These are phyloP conservation scores for Tachycineta bicolor DNA, from an alignment of 2,113 vertebrate species.

Conservation along the genomic window DNA sequence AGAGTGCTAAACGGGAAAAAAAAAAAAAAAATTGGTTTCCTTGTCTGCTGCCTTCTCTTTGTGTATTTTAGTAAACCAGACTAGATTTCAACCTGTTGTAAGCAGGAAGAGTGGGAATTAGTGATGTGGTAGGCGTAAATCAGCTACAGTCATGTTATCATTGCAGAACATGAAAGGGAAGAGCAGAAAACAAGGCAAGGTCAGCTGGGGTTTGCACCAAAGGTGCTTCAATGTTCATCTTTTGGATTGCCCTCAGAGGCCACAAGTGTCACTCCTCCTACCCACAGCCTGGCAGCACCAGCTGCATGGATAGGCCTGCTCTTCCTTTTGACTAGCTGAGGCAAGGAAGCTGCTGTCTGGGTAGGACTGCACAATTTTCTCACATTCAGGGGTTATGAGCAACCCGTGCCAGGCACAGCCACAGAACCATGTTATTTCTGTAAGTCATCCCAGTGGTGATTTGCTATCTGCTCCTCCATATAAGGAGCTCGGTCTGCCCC, in stretches of 20 bases:
- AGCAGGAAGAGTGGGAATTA: not conserved
- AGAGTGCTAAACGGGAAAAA: not conserved
- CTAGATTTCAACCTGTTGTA: not conserved
- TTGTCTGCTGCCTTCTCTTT: not conserved
- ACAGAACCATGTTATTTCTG: not conserved
- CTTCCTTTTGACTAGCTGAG: not conserved
- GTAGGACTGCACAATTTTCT: not conserved
- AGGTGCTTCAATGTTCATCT: not conserved
- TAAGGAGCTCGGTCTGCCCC: not conserved
- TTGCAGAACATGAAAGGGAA: not conserved
- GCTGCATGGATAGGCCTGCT: fast-evolving
- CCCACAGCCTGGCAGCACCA: not conserved
- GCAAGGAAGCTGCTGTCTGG: not conserved
- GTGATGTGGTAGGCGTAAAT: not conserved
- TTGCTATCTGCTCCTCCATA: not conserved
- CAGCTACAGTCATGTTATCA: not conserved
- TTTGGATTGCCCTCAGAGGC: not conserved
- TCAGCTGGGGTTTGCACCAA: not conserved
- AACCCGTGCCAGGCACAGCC: not conserved
- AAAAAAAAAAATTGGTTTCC: not conserved
- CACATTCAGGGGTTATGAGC: not conserved
- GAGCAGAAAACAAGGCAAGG: not conserved
- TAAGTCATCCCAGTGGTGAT: not conserved
- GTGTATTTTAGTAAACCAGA: not conserved
- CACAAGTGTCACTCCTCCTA: not conserved